Conservation (phyloP, 1,140 invertebrate genomes). For the Drosophila ananassae region DNA sequence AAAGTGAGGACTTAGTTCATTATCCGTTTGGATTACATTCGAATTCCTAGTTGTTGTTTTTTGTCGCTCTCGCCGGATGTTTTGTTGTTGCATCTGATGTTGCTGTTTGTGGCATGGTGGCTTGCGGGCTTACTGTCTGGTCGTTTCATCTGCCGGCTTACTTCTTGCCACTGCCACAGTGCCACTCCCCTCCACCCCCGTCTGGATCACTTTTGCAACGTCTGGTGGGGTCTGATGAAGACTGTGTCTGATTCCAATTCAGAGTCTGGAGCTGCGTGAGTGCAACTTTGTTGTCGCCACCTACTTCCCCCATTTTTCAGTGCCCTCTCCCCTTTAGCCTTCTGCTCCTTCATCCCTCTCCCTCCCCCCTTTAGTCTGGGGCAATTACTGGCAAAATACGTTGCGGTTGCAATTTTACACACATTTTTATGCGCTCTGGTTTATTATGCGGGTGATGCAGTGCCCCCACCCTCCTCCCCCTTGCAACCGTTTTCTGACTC, state of each 20-base stretch:
- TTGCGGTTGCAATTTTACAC: conserved; percentile 55
- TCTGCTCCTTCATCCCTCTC: background rate
- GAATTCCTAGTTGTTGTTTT: conserved; percentile 29
- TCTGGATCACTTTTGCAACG: conserved; percentile 14
- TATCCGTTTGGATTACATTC: conserved; percentile 1
- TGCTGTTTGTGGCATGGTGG: conserved; percentile 35
- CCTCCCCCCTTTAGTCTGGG: conserved; percentile 37
- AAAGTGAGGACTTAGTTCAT: background rate
- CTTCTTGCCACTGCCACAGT: conserved; percentile 15
- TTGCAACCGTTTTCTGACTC: conserved; percentile 1
- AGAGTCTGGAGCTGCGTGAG: conserved; percentile 44
- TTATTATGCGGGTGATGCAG: conserved; percentile 72
- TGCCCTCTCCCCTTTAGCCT: conserved; percentile 1
- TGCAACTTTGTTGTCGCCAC: conserved; percentile 58
- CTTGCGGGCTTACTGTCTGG: conserved; percentile 41
- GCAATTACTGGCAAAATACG: conserved; percentile 51
- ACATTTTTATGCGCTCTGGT: conserved; percentile 60
- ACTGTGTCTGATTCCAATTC: conserved; percentile 35
- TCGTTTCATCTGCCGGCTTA: conserved; percentile 66
- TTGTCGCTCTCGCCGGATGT: conserved; percentile 61
- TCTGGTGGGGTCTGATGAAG: conserved; percentile 34
- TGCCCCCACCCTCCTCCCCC: background rate
- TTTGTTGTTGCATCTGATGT: conserved; percentile 61
- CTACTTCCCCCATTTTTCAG: conserved; percentile 9
- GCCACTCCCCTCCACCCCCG: background rate